These are phyloP conservation scores for Diachasma alloeum DNA, from an alignment of 1,140 invertebrate species.

Conservation along the genomic window DNA sequence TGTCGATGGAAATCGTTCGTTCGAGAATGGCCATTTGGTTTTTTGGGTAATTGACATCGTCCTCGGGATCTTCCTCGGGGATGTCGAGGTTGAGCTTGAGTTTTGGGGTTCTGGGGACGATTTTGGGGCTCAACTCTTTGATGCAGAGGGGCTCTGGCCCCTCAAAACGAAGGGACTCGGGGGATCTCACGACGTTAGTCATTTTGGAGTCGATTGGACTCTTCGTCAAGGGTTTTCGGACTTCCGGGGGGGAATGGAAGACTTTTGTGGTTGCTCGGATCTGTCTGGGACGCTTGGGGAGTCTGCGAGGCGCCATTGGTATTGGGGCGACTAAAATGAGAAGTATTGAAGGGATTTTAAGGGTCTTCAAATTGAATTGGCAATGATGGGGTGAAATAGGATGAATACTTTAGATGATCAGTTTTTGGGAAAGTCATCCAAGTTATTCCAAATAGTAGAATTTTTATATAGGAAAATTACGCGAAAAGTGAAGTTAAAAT, in stretches of 20 bases:
- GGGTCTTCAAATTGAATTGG: too few species aligned
- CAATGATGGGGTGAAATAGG: too few species aligned
- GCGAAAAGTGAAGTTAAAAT: too few species aligned
- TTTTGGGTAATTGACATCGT: not conserved
- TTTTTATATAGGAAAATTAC: too few species aligned
- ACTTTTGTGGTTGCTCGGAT: not conserved
- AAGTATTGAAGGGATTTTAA: not conserved
- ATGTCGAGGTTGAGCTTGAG: slow-evolving; percentile 32
- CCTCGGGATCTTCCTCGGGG: slow-evolving; percentile 22
- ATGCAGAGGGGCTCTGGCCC: slow-evolving; percentile 20
- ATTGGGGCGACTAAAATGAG: not conserved
- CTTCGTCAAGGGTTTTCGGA: not conserved
- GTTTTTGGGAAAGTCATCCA: too few species aligned
- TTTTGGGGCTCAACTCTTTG: slow-evolving; percentile 39
- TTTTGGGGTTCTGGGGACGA: slow-evolving; percentile 20
- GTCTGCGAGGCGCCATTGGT: not conserved
- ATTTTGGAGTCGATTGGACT: not conserved
- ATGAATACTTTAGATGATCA: too few species aligned
- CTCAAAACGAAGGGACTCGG: slow-evolving; percentile 39
- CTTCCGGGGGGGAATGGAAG: not conserved
- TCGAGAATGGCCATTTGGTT: slow-evolving; percentile 16
- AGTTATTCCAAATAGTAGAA: too few species aligned
- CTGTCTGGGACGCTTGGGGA: not conserved
- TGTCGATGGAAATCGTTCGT: slow-evolving; percentile 40
- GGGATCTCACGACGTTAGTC: slow-evolving; percentile 17